phyloP scores from a whole-genome alignment of 2,888 invertebrate species.

The Oxyscelio sp. region DNA sequence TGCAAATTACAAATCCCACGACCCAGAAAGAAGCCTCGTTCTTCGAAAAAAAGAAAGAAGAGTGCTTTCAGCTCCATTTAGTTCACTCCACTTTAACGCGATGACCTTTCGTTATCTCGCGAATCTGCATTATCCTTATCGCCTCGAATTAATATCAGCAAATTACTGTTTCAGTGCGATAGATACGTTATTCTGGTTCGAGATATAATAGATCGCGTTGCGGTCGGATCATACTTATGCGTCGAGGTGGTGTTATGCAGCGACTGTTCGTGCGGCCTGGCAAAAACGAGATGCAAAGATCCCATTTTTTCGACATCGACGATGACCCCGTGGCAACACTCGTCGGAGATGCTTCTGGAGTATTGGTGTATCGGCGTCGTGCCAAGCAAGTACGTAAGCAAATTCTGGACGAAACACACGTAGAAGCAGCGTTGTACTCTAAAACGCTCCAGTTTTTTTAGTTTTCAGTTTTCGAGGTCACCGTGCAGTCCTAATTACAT shows the following conservation, averaged over 20 bases:
- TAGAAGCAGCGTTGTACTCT: too few species aligned
- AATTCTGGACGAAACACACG: too few species aligned
- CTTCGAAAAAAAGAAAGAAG: neutral
- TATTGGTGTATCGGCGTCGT: conserved; percentile 94
- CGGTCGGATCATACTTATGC: conserved; percentile 89
- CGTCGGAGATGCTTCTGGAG: conserved; percentile 92
- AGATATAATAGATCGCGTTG: conserved; percentile 85
- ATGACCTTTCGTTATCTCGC: too few species aligned
- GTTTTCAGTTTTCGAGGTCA: too few species aligned
- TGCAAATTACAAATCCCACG: conserved; percentile 1
- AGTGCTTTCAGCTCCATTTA: neutral
- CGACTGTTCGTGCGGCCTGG: conserved; percentile 90
- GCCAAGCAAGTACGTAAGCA: conserved; percentile 89
- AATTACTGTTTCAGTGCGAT: conserved; percentile 82
- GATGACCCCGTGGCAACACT: conserved; percentile 86
- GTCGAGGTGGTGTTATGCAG: conserved; percentile 94
- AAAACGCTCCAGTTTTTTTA: too few species aligned
- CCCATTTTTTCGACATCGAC: conserved; percentile 85
- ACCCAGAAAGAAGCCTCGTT: conserved; percentile 1
- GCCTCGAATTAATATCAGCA: neutral
- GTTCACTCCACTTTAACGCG: neutral
- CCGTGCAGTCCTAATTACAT: too few species aligned
- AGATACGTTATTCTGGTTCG: conserved; percentile 86
- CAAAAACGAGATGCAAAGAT: conserved; percentile 85
- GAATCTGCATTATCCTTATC: neutral